Evolutionary conservation across 2,888 invertebrate species (phyloP), one percentile per base, ranked within the genome.

Genomic region (Alcis repandata): DNA sequence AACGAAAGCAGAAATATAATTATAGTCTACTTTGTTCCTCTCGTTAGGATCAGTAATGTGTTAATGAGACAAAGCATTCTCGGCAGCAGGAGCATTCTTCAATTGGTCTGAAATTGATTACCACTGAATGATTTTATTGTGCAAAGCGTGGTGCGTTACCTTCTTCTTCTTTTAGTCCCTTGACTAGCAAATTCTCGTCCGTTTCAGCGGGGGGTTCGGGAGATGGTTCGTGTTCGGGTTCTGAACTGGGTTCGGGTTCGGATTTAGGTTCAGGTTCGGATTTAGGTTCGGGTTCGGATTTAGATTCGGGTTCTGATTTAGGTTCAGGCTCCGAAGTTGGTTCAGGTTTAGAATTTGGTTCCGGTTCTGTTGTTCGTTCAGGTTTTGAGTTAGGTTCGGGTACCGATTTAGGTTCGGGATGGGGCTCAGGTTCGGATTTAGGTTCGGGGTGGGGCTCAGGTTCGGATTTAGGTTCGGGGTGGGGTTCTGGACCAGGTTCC

Each of bases 131-230:
- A 15, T 59, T 65, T 53, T 8, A 2, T 54, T 72, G 82, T 84
- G 89, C 90, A 70, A 91, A 90, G 90, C 89, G 58, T 68, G 68
- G 87, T 88, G 90, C 87, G 77, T 92, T 92, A 93, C 93, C 93
- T 92, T 88, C 82, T 74, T 92, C 90, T 80, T 92, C 92, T 77
- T 74, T 88, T 75, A 93, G 89, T 87, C 93, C 93, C 82, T 92
- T 93, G 81, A 93, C 93, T 85, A 92, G 88, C 83, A 93, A 90
- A 79, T 80, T 88, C 84, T 88, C 91, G 1, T 91, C 87, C 0
- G 92, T 85, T 58, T 89, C 86, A 0, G 94, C 84, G 63, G 63
- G 49, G 36, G 90, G 79, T 74, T 79, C 75, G 2, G 77, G 58
- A 7, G 49, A 63, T 2, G 84, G 65, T 49, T 68, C 48, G 0